Evolutionary conservation across 2,888 invertebrate genomes (phyloP).

Genomic region (Sarcophaga rosellei): DNA sequence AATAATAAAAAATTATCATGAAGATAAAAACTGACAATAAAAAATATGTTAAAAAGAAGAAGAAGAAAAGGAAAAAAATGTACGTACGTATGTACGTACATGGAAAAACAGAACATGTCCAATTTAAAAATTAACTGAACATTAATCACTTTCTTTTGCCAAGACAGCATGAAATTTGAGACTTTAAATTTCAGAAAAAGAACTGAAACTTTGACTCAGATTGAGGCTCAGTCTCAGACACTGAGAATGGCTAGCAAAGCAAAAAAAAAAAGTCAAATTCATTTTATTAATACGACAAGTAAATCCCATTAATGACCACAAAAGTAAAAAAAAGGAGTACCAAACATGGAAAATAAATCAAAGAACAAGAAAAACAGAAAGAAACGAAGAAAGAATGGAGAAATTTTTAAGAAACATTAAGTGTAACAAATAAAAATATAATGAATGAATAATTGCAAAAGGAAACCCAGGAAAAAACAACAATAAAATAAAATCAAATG

Average conservation of each 20-base stretch:
- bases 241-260: constrained; percentile 11
- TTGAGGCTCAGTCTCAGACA: neutral
- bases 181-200: neutral
- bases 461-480: neutral
- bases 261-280: neutral
- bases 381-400: constrained; percentile 5
- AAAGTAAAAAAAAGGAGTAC: neutral
- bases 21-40: constrained; percentile 55
- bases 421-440: constrained; percentile 35
- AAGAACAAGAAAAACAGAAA: constrained; percentile 10
- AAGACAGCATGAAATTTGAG: constrained; percentile 52
- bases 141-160: constrained; percentile 66
- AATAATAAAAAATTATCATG: constrained; percentile 54
- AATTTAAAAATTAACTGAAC: constrained; percentile 49
- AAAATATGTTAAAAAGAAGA: neutral
- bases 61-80: neutral
- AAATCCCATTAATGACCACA: constrained; percentile 60
- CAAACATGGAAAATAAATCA: constrained; percentile 33
- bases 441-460: constrained; percentile 45
- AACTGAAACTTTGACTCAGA: neutral
- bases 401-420: constrained; percentile 1
- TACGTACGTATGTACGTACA: neutral
- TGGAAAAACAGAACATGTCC: constrained; percentile 51
- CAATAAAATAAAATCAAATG: constrained; percentile 19
- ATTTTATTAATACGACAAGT: constrained; percentile 57